Evolutionary conservation across 1,140 invertebrate genomes (phyloP), one percentile per base, ranked within the genome.

Genomic region (Ceratosolen solmsi): DNA sequence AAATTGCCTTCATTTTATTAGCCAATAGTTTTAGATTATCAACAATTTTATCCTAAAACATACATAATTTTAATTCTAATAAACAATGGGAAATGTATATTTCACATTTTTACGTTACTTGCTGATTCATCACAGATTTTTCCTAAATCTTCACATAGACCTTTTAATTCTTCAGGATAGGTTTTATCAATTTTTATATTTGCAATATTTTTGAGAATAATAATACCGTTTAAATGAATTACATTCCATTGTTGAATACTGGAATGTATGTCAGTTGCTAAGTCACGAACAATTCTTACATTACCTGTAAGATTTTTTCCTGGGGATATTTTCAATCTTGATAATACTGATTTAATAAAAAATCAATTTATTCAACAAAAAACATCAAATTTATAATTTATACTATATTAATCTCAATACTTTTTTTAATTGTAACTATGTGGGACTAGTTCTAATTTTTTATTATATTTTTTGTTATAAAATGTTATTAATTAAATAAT

Each of bases 231-330:
- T 38, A 87, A 46, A 80, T 88, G 85, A 82, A 86, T 49, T 20
- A 56, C 41, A 60, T 90, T 89, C 89, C 89, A 91, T 71, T 86
- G 76, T 75, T 91, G 88, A 81, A 89, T 85, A 79, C 72, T 85
- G n/a, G 77, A 33, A 84, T 90, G 86, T 73, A 91, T 85, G 60
- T 86, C 86, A 54, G 87, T 88, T 38, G 81, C 82, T 73, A 88
- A 84, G 83, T 91, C 89, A 73, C 87, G 82, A 63, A 90, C 70
- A 46, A 86, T 80, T 41, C 90, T 84, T 46, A 78, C 58, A 68
- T 84, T 84, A n/a, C 90, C 90, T 17, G 89, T 90, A 63, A 90
- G 82, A 84, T 90, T 89, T 82, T 73, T 88, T 41, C 85, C 85
- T 33, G 84, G 83, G 5, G 70, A 68, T 49, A 73, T 30, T 71